Evolutionary conservation across 53 echinoderm and acorn worm species (phyloP).

Genomic region (Henricia sp.): DNA sequence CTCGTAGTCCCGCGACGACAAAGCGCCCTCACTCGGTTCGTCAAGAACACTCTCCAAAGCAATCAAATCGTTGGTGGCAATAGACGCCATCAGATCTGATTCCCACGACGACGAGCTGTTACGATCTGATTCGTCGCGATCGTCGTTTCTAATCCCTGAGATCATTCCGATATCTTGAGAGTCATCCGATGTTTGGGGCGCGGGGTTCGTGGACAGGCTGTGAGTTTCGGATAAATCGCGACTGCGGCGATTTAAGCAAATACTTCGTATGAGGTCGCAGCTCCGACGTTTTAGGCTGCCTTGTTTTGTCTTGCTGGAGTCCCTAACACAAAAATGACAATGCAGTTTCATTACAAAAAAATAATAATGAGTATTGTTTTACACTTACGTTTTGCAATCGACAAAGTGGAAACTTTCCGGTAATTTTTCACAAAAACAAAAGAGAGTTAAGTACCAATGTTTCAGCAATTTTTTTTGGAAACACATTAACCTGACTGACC

Average conservation of each 20-base stretch:
- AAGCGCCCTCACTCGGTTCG: background rate
- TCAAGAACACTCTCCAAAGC: constrained; percentile 39
- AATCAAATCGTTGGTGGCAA: constrained; percentile 7
- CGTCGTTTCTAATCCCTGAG: background rate
- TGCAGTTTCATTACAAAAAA: too few species aligned
- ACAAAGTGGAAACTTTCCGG: too few species aligned
- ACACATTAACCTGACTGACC: background rate
- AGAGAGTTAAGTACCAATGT: background rate
- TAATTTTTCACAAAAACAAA: background rate
- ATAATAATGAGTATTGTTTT: too few species aligned
- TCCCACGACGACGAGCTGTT: constrained; percentile 53
- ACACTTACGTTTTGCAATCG: too few species aligned
- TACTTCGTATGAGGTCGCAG: constrained; percentile 3
- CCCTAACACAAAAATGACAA: background rate
- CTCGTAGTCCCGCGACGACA: background rate
- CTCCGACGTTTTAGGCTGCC: constrained; percentile 15
- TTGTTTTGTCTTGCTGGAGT: background rate
- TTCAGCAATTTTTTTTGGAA: background rate
- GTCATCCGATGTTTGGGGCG: background rate
- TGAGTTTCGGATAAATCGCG: background rate
- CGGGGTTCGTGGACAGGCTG: background rate
- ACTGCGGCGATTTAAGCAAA: constrained; percentile 15
- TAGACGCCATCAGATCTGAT: constrained; percentile 48
- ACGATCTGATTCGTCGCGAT: background rate
- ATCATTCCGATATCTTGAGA: background rate